Evolutionary conservation across 2,888 invertebrate species (phyloP), one percentile per base, ranked within the genome.

Genomic region (Drosophila ustulata): DNA sequence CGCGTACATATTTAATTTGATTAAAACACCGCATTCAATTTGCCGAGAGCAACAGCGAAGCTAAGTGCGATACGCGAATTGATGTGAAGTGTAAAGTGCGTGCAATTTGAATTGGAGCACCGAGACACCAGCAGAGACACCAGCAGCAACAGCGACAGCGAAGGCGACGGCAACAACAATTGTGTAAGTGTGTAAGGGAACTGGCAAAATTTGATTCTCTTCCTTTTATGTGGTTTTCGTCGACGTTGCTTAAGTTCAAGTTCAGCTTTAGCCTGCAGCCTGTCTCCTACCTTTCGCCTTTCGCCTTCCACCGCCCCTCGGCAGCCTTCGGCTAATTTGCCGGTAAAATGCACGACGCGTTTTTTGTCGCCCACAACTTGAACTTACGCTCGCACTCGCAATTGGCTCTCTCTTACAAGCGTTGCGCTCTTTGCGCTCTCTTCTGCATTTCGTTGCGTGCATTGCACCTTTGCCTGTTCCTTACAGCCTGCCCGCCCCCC

Each of bases 381-480:
- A 75, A 75, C 79, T 74, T 68, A 78, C 79, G 34, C 57, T 43
- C 57, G 37, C 30, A 18, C 46, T 37, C 58, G 37, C 32, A 37
- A 34, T 41, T 43, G 13, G 8, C 64, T 58, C 61, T 55, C 41
- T 55, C 41, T 30, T 9, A 34, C 23, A 45, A 23, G 11, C n/a
- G 51, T 28, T 13, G 30, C 49, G 47, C 55, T 55, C 45, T 45
- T n/a, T 11, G 13, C 39, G 39, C 45, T 23, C 61, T 52, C 78
- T 67, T 51, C 63, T 69, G 69, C 81, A 80, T 77, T 81, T 78
- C 25, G 66, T 78, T 86, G 89, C 80, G 83, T 89, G 62, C 83
- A 89, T 89, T 83, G 83, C 83, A 83, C 83, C 83, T 89, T 88
- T 68, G 75, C 47, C 56, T 65, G 55, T 53, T 73, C 63, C 74